These are phyloP conservation scores for Drosophila pseudotakahashii DNA, from an alignment of 2,888 invertebrate species.

Conservation along the genomic window DNA sequence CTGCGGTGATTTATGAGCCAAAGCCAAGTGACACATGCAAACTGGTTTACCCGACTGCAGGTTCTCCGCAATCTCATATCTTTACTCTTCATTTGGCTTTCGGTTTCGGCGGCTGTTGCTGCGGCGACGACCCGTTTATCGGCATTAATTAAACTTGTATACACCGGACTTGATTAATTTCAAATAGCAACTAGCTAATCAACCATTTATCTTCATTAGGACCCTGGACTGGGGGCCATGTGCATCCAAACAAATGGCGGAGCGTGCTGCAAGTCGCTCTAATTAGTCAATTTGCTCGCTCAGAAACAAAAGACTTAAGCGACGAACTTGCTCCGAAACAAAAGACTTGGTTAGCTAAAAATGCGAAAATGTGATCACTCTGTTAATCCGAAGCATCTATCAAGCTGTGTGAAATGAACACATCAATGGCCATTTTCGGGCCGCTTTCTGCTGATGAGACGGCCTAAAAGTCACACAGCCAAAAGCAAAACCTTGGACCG, in stretches of 20 bases:
- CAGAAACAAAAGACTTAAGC: constrained; percentile 70
- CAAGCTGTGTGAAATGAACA: constrained; percentile 72
- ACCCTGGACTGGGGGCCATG: constrained; percentile 11
- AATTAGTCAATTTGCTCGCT: constrained; percentile 58
- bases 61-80: constrained; percentile 23
- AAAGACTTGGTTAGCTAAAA: constrained; percentile 58
- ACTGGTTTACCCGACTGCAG: constrained; percentile 56
- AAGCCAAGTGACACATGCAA: constrained; percentile 70
- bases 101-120: constrained; percentile 27
- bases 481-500: constrained; percentile 65
- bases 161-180: constrained; percentile 65
- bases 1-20: constrained; percentile 69
- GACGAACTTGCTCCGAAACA: constrained; percentile 61
- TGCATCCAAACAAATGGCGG: constrained; percentile 54
- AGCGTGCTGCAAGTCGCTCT: constrained; percentile 71
- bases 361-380: constrained; percentile 28
- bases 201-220: constrained; percentile 38
- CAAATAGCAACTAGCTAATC: constrained; percentile 43
- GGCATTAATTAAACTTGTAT: constrained; percentile 73
- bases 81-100: constrained; percentile 25
- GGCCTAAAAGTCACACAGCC: constrained; percentile 42
- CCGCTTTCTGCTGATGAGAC: constrained; percentile 1
- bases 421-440: constrained; percentile 74
- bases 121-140: constrained; percentile 62
- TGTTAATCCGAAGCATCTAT: constrained; percentile 53